Conservation (phyloP, 2,888 invertebrate genomes). For the Dexiosoma caninum region DNA sequence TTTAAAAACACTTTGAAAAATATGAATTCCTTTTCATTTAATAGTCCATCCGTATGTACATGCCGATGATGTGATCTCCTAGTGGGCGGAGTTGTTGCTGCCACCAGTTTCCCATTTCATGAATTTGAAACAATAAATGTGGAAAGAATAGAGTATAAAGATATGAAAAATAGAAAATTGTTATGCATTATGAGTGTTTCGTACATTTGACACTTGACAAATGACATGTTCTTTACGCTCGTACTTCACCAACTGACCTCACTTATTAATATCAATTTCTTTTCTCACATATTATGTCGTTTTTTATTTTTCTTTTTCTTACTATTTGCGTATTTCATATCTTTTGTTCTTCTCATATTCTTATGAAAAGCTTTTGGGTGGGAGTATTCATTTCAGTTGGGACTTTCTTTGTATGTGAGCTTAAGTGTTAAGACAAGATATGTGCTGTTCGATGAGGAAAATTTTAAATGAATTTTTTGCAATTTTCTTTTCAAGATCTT, state of each 20-base stretch:
- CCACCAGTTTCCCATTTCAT: neutral
- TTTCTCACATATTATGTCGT: neutral
- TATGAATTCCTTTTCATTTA: neutral
- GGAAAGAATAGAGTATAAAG: neutral
- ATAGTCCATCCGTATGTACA: neutral
- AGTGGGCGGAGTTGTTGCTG: neutral
- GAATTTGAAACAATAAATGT: slow-evolving; percentile 15
- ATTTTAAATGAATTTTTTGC: neutral
- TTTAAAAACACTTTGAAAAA: neutral
- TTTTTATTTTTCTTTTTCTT: neutral
- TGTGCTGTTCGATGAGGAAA: neutral
- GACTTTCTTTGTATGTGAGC: neutral
- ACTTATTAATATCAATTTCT: slow-evolving; percentile 53
- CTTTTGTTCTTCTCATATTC: slow-evolving; percentile 12
- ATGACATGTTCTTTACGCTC: slow-evolving; percentile 65
- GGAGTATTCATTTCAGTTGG: neutral
- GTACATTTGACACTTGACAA: slow-evolving; percentile 63
- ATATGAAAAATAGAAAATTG: slow-evolving; percentile 49
- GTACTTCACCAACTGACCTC: slow-evolving; percentile 66
- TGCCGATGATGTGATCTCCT: too few species aligned
- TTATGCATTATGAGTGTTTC: slow-evolving; percentile 62
- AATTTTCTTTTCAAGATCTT: neutral
- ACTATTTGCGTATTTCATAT: neutral
- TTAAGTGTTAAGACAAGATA: neutral
- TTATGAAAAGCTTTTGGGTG: neutral